These are phyloP conservation scores for Galeopterus variegatus DNA, from an alignment of 2,113 vertebrate genomes.

Conservation along the genomic window DNA sequence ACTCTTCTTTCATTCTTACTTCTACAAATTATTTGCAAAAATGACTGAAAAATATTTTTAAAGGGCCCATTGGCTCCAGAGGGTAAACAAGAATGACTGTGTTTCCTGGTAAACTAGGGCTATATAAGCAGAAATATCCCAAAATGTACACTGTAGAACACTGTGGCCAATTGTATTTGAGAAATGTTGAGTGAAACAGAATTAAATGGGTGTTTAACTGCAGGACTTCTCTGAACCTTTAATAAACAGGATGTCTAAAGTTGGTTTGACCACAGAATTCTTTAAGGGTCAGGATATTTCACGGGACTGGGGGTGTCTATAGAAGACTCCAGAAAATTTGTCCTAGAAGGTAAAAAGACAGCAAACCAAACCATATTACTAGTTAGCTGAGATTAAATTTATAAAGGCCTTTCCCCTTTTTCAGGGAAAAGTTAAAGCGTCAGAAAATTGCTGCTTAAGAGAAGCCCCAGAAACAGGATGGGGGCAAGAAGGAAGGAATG, in stretches of 20 bases:
- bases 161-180: background rate
- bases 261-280: background rate
- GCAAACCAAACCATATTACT: background rate
- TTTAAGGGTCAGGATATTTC: background rate
- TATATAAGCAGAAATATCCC: background rate
- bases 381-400: constrained; percentile 10
- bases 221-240: background rate
- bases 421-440: background rate
- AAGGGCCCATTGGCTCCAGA: background rate
- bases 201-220: background rate
- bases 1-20: background rate
- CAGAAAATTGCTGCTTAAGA: background rate
- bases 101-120: background rate
- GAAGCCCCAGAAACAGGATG: background rate
- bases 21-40: background rate
- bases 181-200: constrained; percentile 11
- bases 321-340: background rate
- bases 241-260: constrained; percentile 17
- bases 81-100: background rate
- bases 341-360: background rate
- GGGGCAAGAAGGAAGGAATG: background rate
- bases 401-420: background rate
- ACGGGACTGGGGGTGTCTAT: background rate
- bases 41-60: constrained; percentile 31
- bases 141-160: background rate